Percentiles rank a stretch among this genome's conserved stretches.
These are phyloP conservation scores for Ostrea denselamellosa DNA, from an alignment of 1,140 invertebrate genomes.

Conservation along the genomic window DNA sequence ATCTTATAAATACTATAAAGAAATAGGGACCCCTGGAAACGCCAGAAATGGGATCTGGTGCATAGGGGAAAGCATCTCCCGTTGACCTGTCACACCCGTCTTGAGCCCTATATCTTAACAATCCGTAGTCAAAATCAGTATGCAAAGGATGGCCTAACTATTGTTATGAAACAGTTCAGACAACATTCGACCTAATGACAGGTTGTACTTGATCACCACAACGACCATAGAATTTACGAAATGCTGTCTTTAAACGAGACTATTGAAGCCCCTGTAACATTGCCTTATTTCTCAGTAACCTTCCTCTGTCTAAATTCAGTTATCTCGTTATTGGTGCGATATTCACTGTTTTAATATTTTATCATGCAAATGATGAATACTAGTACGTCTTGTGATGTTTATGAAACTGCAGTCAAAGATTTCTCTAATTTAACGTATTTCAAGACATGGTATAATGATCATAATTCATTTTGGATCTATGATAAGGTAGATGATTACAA, in stretches of 20 bases:
- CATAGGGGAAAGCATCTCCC: neutral
- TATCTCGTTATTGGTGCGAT: too few relatives aligned
- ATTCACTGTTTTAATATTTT: too few relatives aligned
- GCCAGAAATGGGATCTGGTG: too few relatives aligned
- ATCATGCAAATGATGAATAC: too few relatives aligned
- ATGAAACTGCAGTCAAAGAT: too few relatives aligned
- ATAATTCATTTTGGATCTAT: too few relatives aligned
- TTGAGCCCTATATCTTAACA: neutral
- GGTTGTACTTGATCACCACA: neutral
- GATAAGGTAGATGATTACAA: too few relatives aligned
- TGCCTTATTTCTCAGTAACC: neutral
- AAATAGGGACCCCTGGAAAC: too few relatives aligned
- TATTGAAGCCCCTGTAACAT: neutral
- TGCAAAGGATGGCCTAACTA: neutral
- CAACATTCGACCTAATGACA: neutral
- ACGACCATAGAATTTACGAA: neutral
- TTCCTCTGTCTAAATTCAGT: neutral
- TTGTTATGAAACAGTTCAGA: neutral
- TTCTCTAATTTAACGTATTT: too few relatives aligned
- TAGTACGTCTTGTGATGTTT: too few relatives aligned
- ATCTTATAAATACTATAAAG: too few relatives aligned
- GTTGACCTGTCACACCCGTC: neutral
- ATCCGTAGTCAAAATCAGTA: neutral
- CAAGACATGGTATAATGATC: too few relatives aligned
- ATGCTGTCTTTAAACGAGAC: neutral